A percentile compares a stretch with the other conserved stretches of the same genome.
phyloP scores from a whole-genome alignment of 1,140 invertebrate species.

The Pogonomyrmex barbatus region DNA sequence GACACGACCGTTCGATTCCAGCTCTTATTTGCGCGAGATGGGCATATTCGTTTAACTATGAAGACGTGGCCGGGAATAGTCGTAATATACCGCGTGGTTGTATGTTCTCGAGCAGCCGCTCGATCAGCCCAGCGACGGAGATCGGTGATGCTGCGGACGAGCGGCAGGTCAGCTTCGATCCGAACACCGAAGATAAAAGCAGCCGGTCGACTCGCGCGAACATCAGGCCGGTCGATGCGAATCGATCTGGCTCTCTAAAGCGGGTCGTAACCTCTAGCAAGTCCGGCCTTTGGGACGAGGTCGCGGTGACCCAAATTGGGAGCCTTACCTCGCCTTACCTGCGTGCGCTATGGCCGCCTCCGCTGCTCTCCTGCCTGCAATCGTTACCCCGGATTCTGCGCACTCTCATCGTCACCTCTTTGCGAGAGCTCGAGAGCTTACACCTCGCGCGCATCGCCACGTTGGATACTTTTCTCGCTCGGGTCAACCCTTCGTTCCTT shows the following conservation, averaged over 20 bases:
- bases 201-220: slow-evolving; percentile 18
- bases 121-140: background rate
- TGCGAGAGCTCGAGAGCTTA: slow-evolving; percentile 64
- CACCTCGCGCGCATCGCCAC: slow-evolving; percentile 47
- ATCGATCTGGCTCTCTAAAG: slow-evolving; percentile 80
- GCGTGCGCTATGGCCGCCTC: slow-evolving; percentile 73
- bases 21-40: background rate
- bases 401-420: slow-evolving; percentile 77
- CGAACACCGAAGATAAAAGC: slow-evolving; percentile 69
- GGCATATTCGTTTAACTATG: background rate
- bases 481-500: slow-evolving; percentile 40
- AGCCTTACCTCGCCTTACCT: slow-evolving; percentile 77
- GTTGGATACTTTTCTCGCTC: slow-evolving; percentile 10
- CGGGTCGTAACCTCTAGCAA: slow-evolving; percentile 83
- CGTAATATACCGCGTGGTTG: background rate
- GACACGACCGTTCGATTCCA: background rate
- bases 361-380: slow-evolving; percentile 79
- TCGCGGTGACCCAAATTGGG: slow-evolving; percentile 83
- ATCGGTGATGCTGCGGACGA: background rate
- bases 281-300: slow-evolving; percentile 82
- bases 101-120: background rate
- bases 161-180: slow-evolving; percentile 3
- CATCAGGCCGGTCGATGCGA: slow-evolving; percentile 76
- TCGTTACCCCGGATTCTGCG: slow-evolving; percentile 86
- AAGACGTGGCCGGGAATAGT: background rate